These are phyloP conservation scores for Cirrhinus mrigala DNA, from an alignment of 2,797 vertebrate genomes.

Conservation along the genomic window DNA sequence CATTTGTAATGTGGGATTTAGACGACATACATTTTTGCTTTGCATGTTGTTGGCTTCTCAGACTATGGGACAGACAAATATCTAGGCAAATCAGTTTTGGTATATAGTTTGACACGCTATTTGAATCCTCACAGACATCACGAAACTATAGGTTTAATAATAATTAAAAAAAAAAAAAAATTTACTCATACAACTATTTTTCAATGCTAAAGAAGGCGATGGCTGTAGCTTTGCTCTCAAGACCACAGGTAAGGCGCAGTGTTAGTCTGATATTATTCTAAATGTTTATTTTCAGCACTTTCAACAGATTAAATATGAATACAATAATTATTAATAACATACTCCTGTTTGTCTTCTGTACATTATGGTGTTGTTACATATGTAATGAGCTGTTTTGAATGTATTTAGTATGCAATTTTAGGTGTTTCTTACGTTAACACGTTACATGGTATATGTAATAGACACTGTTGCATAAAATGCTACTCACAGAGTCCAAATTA, in stretches of 20 bases:
- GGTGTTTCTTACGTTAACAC: no score
- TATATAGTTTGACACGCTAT: slow-evolving; percentile 30
- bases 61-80: not conserved
- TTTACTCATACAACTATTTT: no score
- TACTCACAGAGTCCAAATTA: no score
- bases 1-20: slow-evolving; percentile 10
- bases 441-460: no score
- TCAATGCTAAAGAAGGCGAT: not conserved
- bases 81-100: slow-evolving; percentile 31
- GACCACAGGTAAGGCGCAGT: slow-evolving; percentile 9
- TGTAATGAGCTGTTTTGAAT: no score
- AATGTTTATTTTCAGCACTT: not conserved
- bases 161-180: no score
- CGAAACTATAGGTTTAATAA: not conserved
- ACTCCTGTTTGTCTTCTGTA: not conserved
- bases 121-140: slow-evolving; percentile 19
- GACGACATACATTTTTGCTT: not conserved
- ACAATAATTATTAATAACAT: not conserved
- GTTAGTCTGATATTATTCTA: not conserved
- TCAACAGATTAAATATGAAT: not conserved
- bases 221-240: not conserved
- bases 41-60: slow-evolving; percentile 11
- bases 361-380: no score
- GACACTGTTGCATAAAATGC: no score
- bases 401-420: no score